These are phyloP conservation scores for Crypturellus undulatus DNA, from an alignment of 2,113 vertebrate genomes.

Conservation along the genomic window DNA sequence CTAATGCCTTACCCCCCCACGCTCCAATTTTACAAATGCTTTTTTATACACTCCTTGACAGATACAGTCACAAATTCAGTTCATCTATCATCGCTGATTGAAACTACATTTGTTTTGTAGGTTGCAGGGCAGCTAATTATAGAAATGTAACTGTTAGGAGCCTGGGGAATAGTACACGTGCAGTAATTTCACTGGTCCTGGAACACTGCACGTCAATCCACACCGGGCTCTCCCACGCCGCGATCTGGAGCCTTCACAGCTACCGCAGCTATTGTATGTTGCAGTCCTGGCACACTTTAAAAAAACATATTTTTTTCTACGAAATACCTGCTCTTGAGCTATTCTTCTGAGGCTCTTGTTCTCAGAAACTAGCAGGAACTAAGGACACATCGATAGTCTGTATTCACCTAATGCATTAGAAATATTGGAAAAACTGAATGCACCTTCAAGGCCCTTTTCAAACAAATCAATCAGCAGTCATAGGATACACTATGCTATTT, in stretches of 20 bases:
- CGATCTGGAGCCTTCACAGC: background rate
- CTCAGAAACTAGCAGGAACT: background rate
- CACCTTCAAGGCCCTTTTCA: background rate
- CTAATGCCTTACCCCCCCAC: background rate
- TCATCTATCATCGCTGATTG: background rate
- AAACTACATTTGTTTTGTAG: conserved; percentile 46
- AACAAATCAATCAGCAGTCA: background rate
- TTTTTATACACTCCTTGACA: background rate
- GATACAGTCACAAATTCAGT: background rate
- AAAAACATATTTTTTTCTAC: background rate
- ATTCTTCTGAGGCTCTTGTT: background rate
- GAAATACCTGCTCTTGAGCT: background rate
- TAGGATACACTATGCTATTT: background rate
- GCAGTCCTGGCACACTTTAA: background rate
- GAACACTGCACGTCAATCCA: background rate
- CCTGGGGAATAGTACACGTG: background rate
- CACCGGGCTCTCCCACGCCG: background rate
- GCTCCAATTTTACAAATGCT: background rate
- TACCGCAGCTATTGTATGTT: background rate
- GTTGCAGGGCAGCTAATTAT: conserved; percentile 47
- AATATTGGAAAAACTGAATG: background rate
- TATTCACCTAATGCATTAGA: background rate
- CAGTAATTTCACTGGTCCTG: background rate
- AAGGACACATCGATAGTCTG: background rate
- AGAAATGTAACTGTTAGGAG: conserved; percentile 5